Evolutionary conservation across 2,888 invertebrate genomes (phyloP), one percentile per base, ranked within the genome.

Genomic region (Neoscelio sp.): DNA sequence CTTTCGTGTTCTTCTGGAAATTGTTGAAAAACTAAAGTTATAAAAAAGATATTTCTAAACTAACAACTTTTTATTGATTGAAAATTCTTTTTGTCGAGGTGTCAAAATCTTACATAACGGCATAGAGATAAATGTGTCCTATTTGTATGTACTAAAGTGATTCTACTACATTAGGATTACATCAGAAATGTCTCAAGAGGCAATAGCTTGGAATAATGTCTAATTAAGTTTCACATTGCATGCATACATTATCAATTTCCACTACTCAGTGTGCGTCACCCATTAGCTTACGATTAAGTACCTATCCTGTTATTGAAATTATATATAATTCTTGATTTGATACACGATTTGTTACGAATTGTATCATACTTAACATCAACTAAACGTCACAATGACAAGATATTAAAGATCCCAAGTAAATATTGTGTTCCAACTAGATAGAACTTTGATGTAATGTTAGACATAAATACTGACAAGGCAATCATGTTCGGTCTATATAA

Each of bases 261-360:
- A 35, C n/a, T 52, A 46, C 54, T 26, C 38, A 38, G 30, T 33
- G 33, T 35, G 62, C 60, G 62, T 62, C 30, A 26, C 44, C 40
- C 62, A 75, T 76, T 76, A 76, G 33, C 54, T 76, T 38, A 12
- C 68, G 62, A 68, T 76, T 68, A 76, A 76, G 40, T 76, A 56
- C 30, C 46, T 52, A 38, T 17, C 6, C 23, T 35, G 18, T 68
- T 68, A 76, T 68, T 68, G 76, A 68, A 62, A 68, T 76, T 76
- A 68, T 42, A 33, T 33, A 13, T 2, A 38, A 40, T 3, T 40
- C 58, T 35, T 60, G 60, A 67, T 58, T 67, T 52, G 52, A 65
- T 75, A 23, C 50, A 23, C 13, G 56, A 42, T 65, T 20, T 73
- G 73, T 65, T 65, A 65, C 48, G 35, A 64, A 33, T 73, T 56